These are phyloP conservation scores for Trichomalopsis sarcophagae DNA, from an alignment of 1,140 invertebrate genomes.

Conservation along the genomic window DNA sequence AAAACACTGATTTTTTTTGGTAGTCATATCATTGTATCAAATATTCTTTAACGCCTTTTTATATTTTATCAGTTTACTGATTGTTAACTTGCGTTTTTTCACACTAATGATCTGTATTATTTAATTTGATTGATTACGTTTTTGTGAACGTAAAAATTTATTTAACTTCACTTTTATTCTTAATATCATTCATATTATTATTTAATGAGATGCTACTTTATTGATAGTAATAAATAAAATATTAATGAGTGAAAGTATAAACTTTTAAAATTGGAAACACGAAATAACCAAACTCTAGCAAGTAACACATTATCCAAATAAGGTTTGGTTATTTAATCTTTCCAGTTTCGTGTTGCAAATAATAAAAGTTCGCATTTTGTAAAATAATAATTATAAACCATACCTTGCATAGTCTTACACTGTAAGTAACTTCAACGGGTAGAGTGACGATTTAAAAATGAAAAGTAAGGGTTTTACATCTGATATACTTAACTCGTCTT, in stretches of 20 bases:
- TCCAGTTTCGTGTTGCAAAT: slow-evolving; percentile 13
- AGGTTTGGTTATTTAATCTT: background rate
- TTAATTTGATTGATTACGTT: background rate
- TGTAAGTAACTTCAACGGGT: slow-evolving; percentile 18
- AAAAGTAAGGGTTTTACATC: background rate
- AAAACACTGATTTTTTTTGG: slow-evolving; percentile 55
- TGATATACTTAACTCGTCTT: background rate
- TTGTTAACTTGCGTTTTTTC: background rate
- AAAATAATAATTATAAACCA: slow-evolving; percentile 15
- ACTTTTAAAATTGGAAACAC: background rate
- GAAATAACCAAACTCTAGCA: background rate
- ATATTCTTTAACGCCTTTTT: slow-evolving; percentile 4
- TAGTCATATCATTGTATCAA: slow-evolving; percentile 46
- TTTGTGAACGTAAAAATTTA: background rate
- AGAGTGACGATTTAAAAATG: background rate
- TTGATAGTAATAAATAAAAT: background rate
- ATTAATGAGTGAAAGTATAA: slow-evolving; percentile 25
- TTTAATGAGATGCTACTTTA: slow-evolving; percentile 37
- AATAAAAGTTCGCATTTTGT: slow-evolving; percentile 27
- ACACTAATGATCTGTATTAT: background rate
- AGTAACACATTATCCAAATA: background rate
- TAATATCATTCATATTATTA: background rate
- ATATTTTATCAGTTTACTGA: slow-evolving; percentile 21
- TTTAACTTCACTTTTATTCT: background rate
- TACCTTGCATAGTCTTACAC: background rate